Base-by-base conservation (phyloP, 2,888 invertebrate species). In the Scaptomyza caliginosa region DNA sequence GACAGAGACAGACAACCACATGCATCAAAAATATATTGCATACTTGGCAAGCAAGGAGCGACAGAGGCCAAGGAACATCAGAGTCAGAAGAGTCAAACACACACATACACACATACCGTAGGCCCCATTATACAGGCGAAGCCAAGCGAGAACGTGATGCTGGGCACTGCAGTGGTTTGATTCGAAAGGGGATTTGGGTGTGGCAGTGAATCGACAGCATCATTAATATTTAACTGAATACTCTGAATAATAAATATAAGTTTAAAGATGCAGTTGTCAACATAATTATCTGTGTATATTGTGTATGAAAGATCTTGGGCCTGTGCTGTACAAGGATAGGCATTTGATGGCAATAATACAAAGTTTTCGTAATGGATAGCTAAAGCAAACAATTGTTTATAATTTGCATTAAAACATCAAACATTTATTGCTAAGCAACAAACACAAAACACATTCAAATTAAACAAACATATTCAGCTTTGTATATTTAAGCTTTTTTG, bases 21-120 rank as follows among this genome's bases (percentile, higher is more conserved):
- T 11, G 23, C 30, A 39, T 72, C 57, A 81, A 67, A 81, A 67
- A 85, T 78, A 76, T 85, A 85, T 85, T 78, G 87, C 85, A 82
- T 86, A 70, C 87, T 84, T 81, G 60, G 62, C 57, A 51, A 34
- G 63, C 57, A 28, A 13, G 23, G 11, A 24, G 36, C 21, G 58
- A 7, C 58, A 59, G 60, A 49, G 62, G 30, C 50, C 42, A 67
- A 55, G 52, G 54, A 39, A 68, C 45, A 51, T 42, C 42, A 45
- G 39, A 45, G 24, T 28, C 23, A 30, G n/a, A 8, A 11, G 30
- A 19, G 39, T 48, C 55, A 55, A 28, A 34, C 45, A 49, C n/a
- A 17, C 36, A 24, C 45, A 36, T 30, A 23, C 26, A 36, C 55
- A 55, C 39, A 66, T 23, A 55, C 30, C 48, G 45, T 40, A 34